phyloP scores from a whole-genome alignment of 2,113 vertebrate species.

The Platichthys stellatus region DNA sequence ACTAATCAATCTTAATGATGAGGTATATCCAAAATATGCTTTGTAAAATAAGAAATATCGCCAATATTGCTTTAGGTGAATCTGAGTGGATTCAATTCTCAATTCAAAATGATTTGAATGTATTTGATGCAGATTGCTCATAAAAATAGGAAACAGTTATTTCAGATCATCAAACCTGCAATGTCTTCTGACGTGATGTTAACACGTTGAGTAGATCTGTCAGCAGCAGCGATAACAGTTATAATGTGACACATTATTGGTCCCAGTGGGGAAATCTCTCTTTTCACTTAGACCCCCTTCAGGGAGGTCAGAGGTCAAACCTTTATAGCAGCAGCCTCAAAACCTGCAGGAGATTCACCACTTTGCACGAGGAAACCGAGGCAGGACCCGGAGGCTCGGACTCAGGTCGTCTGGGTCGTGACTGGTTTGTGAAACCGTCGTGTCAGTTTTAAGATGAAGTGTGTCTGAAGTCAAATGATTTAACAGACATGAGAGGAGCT shows the following conservation, averaged over 20 bases:
- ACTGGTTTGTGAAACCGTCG: background rate
- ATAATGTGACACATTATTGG: constrained; percentile 67
- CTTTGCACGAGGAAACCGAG: constrained; percentile 40
- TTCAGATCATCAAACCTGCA: background rate
- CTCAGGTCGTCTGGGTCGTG: background rate
- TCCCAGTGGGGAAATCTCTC: constrained; percentile 69
- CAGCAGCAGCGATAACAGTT: constrained; percentile 57
- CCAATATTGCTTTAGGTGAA: too few relatives aligned
- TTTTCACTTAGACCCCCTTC: constrained; percentile 66
- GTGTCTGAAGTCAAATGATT: background rate
- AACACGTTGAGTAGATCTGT: constrained; percentile 20
- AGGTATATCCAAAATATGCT: too few relatives aligned
- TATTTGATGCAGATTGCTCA: background rate
- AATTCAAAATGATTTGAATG: too few relatives aligned
- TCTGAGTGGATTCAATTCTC: background rate
- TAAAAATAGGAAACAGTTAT: too few relatives aligned
- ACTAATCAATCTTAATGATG: too few relatives aligned
- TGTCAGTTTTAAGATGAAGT: background rate
- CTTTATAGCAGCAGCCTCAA: constrained; percentile 59
- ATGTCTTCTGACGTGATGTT: constrained; percentile 12
- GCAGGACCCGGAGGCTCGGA: constrained; percentile 16
- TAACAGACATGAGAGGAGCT: background rate
- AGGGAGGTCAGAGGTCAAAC: constrained; percentile 74
- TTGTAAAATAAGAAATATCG: background rate
- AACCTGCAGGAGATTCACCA: constrained; percentile 22